Evolutionary conservation across 2,797 vertebrate genomes (phyloP), one percentile per base, ranked within the genome.

Genomic region (Malurus leucopterus): DNA sequence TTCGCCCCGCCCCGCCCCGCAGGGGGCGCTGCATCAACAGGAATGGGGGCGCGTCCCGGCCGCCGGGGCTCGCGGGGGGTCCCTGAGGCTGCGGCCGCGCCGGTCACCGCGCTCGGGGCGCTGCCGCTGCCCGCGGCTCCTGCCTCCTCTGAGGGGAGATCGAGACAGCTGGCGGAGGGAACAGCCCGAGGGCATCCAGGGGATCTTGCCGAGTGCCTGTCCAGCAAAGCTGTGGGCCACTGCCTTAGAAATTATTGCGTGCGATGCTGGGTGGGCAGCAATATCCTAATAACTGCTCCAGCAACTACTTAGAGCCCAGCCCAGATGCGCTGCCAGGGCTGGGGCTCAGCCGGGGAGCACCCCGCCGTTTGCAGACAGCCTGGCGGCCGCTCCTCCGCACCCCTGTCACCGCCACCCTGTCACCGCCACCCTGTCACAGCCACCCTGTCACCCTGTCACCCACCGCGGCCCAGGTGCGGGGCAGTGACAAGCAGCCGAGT

Each of bases 1-100:
- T 13, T 5, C 6, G 44, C 44, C 32, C 23, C 5, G 26, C 38
- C 70, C 62, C 81, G 32, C 13, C 58, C 95, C 78, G 89, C 91
- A 94, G 93, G 89, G 92, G 96, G 96, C 84, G 95, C 94, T 93
- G 88, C 51, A 65, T 72, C 84, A 40, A 87, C 86, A 80, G 92
- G 57, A 75, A 93, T 95, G 9, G 64, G 36, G 30, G 53, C 27
- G 36, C 22, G 59, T 65, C 27, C 36, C 7, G 24, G 5, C 24
- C 7, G 41, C 0, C 1, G 17, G 13, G 27, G 38, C 5, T 5
- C 5, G 47, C 36, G 65, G 67, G 72, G 43, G 32, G n/a, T 32
- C 32, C 4, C 55, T 13, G 24, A 32, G 71, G 71, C 67, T 1
- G 58, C 34, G 49, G 34, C 64, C 22, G 43, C 10, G 15, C 26